phyloP scores from a whole-genome alignment of 2,113 vertebrate species.

The Gnathonemus echidnorhynchus region DNA sequence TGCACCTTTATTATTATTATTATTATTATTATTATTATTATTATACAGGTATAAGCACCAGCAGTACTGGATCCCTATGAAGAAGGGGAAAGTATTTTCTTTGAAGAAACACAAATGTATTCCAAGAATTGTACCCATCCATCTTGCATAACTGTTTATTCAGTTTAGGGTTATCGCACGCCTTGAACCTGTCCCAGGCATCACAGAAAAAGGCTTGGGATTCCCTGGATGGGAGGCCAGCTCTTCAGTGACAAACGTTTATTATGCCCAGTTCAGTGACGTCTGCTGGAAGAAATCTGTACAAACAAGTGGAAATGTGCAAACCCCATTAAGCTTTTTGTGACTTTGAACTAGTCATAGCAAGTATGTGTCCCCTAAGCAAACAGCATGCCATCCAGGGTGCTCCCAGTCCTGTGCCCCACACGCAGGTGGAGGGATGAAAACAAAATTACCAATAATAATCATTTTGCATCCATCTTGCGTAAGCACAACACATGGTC shows the following conservation, averaged over 20 bases:
- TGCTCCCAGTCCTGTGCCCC: neutral
- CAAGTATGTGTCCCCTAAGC: neutral
- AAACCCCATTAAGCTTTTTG: neutral
- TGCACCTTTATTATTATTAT: neutral
- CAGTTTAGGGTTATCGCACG: too few relatives aligned
- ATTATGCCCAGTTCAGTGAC: neutral
- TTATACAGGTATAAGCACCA: too few relatives aligned
- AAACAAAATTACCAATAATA: neutral
- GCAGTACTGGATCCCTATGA: too few relatives aligned
- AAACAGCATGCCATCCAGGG: neutral
- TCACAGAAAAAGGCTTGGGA: neutral
- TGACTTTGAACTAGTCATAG: neutral
- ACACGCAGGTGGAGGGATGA: neutral
- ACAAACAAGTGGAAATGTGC: neutral
- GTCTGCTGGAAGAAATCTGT: neutral
- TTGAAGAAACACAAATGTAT: too few relatives aligned
- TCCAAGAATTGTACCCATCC: too few relatives aligned
- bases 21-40: too few relatives aligned
- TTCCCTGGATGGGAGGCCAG: neutral
- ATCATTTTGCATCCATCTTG: neutral
- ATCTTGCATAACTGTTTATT: too few relatives aligned
- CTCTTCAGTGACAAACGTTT: neutral
- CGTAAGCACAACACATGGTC: neutral
- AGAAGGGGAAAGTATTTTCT: too few relatives aligned
- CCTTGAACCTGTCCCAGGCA: too few relatives aligned